A percentile compares a stretch with the other conserved stretches of the same genome.
Evolutionary conservation across 2,888 invertebrate genomes (phyloP).

Genomic region (Palloptera scutellata): DNA sequence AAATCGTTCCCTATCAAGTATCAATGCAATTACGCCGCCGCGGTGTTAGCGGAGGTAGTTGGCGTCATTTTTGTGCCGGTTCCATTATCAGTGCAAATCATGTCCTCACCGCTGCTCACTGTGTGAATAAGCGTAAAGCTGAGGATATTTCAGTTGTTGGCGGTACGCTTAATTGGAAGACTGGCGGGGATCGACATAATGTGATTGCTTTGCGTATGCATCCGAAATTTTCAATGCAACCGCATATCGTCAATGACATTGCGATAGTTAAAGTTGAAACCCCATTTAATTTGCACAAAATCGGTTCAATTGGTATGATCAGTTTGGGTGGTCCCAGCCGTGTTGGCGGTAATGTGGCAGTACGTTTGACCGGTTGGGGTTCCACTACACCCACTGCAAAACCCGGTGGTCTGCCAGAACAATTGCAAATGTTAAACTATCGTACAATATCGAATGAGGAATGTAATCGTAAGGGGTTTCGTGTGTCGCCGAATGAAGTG

Average conservation of each 20-base stretch:
- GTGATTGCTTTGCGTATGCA: slow-evolving; percentile 50
- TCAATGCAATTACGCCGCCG: slow-evolving; percentile 52
- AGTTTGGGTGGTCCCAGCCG: slow-evolving; percentile 44
- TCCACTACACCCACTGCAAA: slow-evolving; percentile 44
- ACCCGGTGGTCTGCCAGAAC: slow-evolving; percentile 50
- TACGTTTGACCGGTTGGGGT: slow-evolving; percentile 62
- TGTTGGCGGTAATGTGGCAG: slow-evolving; percentile 49
- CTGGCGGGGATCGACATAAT: slow-evolving; percentile 52
- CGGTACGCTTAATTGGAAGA: slow-evolving; percentile 51
- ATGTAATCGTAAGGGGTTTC: slow-evolving; percentile 52
- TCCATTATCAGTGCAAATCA: slow-evolving; percentile 56
- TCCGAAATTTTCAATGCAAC: slow-evolving; percentile 49
- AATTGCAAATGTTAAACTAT: slow-evolving; percentile 56
- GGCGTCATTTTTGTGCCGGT: slow-evolving; percentile 61
- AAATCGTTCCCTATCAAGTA: slow-evolving; percentile 60
- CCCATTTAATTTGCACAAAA: slow-evolving; percentile 48
- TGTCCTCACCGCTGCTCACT: slow-evolving; percentile 62
- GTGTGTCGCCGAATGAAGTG: slow-evolving; percentile 57
- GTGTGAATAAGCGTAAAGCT: slow-evolving; percentile 48
- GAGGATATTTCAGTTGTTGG: slow-evolving; percentile 49
- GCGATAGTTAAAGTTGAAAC: slow-evolving; percentile 54
- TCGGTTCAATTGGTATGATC: slow-evolving; percentile 44
- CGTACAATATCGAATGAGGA: slow-evolving; percentile 59
- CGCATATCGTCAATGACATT: slow-evolving; percentile 54
- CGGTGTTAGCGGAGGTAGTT: slow-evolving; percentile 41